A percentile compares a stretch with the other conserved stretches of the same genome.
Conservation (phyloP, 1,140 invertebrate genomes). For the Drosophila ironensis region DNA sequence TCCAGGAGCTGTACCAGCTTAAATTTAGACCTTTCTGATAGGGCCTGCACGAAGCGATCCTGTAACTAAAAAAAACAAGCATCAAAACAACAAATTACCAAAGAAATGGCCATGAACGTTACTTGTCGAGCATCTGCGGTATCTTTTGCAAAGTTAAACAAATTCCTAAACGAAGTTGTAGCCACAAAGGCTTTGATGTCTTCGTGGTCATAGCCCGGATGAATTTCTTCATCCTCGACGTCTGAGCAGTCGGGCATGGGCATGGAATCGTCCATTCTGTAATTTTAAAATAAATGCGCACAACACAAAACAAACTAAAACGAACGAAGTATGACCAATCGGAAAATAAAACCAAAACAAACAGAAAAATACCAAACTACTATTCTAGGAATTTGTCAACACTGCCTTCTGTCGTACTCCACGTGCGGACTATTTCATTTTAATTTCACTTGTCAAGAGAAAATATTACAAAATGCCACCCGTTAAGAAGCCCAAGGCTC, state of each 20-base stretch:
- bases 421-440: slow-evolving; percentile 40
- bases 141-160: slow-evolving; percentile 1
- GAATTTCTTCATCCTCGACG: slow-evolving; percentile 9
- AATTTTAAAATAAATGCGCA: slow-evolving; percentile 16
- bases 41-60: not conserved
- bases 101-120: not conserved
- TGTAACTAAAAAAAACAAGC: not conserved
- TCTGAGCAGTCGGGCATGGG: not conserved
- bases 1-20: slow-evolving; percentile 4
- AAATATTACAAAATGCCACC: slow-evolving; percentile 45
- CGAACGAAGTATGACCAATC: slow-evolving; percentile 1
- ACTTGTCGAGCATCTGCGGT: slow-evolving; percentile 1
- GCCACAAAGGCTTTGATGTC: slow-evolving; percentile 5
- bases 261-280: slow-evolving; percentile 5
- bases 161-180: slow-evolving; percentile 4
- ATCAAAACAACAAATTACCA: not conserved
- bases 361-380: not conserved
- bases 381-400: not conserved
- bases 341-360: not conserved
- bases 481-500: slow-evolving; percentile 57
- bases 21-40: not conserved
- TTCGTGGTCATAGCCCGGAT: slow-evolving; percentile 2
- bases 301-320: not conserved
- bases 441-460: slow-evolving; percentile 11
- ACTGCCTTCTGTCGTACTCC: slow-evolving; percentile 16